Conservation (phyloP, 2,888 invertebrate genomes). For the Apeira syringaria region DNA sequence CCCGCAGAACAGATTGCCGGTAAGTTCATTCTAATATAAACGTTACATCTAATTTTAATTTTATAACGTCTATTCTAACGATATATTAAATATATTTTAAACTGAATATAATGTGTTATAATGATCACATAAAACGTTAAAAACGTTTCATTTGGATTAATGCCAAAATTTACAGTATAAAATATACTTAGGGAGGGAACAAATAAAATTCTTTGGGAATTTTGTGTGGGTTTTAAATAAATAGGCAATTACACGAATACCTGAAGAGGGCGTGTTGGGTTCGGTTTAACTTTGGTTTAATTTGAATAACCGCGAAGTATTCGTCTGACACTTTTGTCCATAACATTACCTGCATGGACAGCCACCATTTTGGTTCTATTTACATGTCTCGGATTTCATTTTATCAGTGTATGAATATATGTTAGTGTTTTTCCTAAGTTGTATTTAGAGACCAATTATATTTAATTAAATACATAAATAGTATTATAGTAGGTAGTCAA, state of each 20-base stretch:
- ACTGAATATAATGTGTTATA: constrained; percentile 42
- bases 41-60: background rate
- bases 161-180: constrained; percentile 59
- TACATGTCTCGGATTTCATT: too few relatives aligned
- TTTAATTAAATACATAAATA: too few relatives aligned
- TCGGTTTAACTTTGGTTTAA: too few relatives aligned
- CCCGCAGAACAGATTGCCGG: constrained; percentile 96
- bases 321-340: too few relatives aligned
- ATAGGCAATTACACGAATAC: constrained; percentile 48
- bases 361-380: too few relatives aligned
- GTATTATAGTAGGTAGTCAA: too few relatives aligned
- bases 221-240: constrained; percentile 58
- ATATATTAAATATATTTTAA: constrained; percentile 35
- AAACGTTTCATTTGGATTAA: constrained; percentile 55
- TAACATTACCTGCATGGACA: too few relatives aligned
- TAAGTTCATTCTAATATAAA: constrained; percentile 73
- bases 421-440: too few relatives aligned
- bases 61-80: constrained; percentile 8
- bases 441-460: too few relatives aligned
- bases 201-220: constrained; percentile 44
- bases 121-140: constrained; percentile 46
- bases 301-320: too few relatives aligned
- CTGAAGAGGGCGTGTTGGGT: constrained; percentile 44
- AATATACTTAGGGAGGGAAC: constrained; percentile 50
- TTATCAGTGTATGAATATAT: too few relatives aligned